A percentile compares a stretch with the other conserved stretches of the same genome.
Evolutionary conservation across 2,113 vertebrate genomes (phyloP).

Genomic region (Steatornis caripensis): DNA sequence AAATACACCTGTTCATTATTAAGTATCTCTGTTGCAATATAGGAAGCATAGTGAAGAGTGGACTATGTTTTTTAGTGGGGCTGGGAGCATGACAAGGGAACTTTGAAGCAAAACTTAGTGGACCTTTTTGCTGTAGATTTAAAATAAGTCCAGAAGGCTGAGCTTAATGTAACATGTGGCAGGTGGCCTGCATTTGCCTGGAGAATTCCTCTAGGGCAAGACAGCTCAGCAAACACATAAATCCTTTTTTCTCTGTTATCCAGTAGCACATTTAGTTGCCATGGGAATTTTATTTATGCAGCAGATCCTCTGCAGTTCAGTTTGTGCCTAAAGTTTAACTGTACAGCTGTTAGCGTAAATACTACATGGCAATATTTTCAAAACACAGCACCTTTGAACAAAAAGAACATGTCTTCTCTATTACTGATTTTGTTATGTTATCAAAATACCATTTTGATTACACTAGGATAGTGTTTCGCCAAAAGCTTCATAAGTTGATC

Average conservation of each 20-base stretch:
- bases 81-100: conserved; percentile 55
- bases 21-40: conserved; percentile 24
- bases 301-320: conserved; percentile 80
- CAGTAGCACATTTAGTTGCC: conserved; percentile 87
- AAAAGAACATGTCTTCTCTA: conserved; percentile 66
- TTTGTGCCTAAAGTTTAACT: conserved; percentile 83
- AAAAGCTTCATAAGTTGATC: conserved; percentile 35
- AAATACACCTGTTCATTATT: conserved; percentile 38
- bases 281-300: conserved; percentile 90
- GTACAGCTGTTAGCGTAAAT: conserved; percentile 80
- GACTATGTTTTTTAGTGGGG: conserved; percentile 47
- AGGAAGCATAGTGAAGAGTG: conserved; percentile 35
- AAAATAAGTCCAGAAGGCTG: conserved; percentile 81
- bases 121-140: conserved; percentile 72
- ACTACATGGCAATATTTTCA: conserved; percentile 78
- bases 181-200: conserved; percentile 87
- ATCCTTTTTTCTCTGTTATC: conserved; percentile 86
- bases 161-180: conserved; percentile 86
- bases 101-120: conserved; percentile 73
- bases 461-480: background rate
- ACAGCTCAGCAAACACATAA: conserved; percentile 90
- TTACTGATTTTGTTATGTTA: conserved; percentile 67
- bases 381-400: conserved; percentile 72
- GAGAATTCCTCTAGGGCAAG: conserved; percentile 88
- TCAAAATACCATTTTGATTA: conserved; percentile 62